These are phyloP conservation scores for Gavia stellata DNA, from an alignment of 2,113 vertebrate genomes.

Conservation along the genomic window DNA sequence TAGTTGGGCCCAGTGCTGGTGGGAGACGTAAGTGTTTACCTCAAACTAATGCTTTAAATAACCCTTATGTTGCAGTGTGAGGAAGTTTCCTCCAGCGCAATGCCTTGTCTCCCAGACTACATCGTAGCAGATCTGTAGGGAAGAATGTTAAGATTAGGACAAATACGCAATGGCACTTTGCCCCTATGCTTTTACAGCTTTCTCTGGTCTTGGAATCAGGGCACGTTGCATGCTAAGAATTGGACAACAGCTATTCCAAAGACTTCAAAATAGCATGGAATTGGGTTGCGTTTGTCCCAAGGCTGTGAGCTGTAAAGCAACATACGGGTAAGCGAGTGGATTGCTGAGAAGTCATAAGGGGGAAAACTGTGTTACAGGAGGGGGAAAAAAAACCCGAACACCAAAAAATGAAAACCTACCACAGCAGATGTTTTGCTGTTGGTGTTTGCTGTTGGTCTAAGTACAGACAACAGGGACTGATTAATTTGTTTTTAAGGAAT, in stretches of 20 bases:
- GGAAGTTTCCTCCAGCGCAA: neutral
- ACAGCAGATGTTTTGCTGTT: neutral
- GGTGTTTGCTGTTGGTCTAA: neutral
- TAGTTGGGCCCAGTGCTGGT: neutral
- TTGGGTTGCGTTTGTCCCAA: neutral
- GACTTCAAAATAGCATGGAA: neutral
- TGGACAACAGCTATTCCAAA: neutral
- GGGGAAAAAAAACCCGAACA: too few species aligned
- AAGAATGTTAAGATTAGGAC: neutral
- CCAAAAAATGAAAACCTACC: neutral
- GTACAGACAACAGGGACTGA: neutral
- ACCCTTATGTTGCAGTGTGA: fast-evolving
- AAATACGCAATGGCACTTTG: neutral
- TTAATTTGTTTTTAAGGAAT: neutral
- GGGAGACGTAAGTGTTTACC: neutral
- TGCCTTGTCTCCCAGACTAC: neutral
- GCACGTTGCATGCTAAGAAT: neutral
- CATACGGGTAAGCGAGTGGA: neutral
- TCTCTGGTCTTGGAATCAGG: neutral
- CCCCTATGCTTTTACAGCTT: neutral
- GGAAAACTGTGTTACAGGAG: neutral
- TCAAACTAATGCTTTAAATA: neutral
- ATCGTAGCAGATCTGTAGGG: neutral
- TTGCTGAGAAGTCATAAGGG: neutral
- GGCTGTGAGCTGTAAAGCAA: neutral